These are phyloP conservation scores for human DNA, from an alignment of 2,113 vertebrate species.

Conservation along the genomic window GRCh38 chr1:231718001-231718500, in stretches of 20 bases:
- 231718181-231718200: fast-evolving
- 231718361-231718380: not conserved
- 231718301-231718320: not conserved
- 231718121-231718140: not conserved
- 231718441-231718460: too few relatives aligned
- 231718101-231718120: not conserved
- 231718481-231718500: too few relatives aligned
- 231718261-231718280: not conserved
- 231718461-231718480: too few relatives aligned
- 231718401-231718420: not conserved
- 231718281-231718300: not conserved
- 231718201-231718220: not conserved
- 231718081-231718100: not conserved
- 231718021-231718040: not conserved
- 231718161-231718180: not conserved
- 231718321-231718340: not conserved
- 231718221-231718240: not conserved
- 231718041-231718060: not conserved
- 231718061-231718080: not conserved
- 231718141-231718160: not conserved
- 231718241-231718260: not conserved
- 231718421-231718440: not conserved
- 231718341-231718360: not conserved
- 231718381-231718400: not conserved
- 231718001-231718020: not conserved